Conservation (phyloP, 2,113 vertebrate species). For the Promerops cafer region DNA sequence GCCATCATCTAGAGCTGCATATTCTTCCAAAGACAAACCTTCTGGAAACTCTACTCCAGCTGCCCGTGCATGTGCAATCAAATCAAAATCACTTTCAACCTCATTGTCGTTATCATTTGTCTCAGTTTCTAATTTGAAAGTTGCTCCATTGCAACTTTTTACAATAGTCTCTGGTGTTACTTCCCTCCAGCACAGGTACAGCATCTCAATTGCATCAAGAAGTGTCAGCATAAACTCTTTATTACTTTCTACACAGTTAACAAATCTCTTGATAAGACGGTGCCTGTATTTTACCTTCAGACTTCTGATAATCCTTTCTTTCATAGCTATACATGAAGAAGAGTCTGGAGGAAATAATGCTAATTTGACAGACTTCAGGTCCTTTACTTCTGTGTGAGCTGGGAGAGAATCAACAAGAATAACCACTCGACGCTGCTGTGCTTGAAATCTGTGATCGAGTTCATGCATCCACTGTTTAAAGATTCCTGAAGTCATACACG, state of each 20-base stretch:
- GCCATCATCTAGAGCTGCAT: slow-evolving; percentile 59
- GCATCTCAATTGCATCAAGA: slow-evolving; percentile 60
- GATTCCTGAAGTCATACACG: slow-evolving; percentile 52
- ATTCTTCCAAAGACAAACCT: slow-evolving; percentile 63
- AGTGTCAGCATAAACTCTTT: slow-evolving; percentile 66
- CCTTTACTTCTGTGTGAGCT: slow-evolving; percentile 60
- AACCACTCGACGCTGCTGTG: slow-evolving; percentile 54
- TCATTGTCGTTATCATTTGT: background rate
- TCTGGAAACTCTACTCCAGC: slow-evolving; percentile 66
- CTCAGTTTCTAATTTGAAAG: slow-evolving; percentile 40
- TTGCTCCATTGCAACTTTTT: slow-evolving; percentile 46
- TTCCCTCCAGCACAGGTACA: slow-evolving; percentile 66
- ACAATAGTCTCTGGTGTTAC: slow-evolving; percentile 39
- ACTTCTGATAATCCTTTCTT: slow-evolving; percentile 58
- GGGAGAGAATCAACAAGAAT: slow-evolving; percentile 61
- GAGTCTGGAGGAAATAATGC: slow-evolving; percentile 56
- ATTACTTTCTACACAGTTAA: slow-evolving; percentile 62
- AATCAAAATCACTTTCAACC: background rate
- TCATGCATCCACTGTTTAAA: slow-evolving; percentile 71
- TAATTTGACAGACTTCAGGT: slow-evolving; percentile 61
- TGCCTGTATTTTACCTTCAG: slow-evolving; percentile 70
- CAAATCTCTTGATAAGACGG: slow-evolving; percentile 63
- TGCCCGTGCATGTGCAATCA: slow-evolving; percentile 36
- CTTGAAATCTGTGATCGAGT: slow-evolving; percentile 68
- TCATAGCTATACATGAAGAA: slow-evolving; percentile 20